Evolutionary conservation across 2,888 invertebrate species (phyloP).

Genomic region (Idaea dimidiata): DNA sequence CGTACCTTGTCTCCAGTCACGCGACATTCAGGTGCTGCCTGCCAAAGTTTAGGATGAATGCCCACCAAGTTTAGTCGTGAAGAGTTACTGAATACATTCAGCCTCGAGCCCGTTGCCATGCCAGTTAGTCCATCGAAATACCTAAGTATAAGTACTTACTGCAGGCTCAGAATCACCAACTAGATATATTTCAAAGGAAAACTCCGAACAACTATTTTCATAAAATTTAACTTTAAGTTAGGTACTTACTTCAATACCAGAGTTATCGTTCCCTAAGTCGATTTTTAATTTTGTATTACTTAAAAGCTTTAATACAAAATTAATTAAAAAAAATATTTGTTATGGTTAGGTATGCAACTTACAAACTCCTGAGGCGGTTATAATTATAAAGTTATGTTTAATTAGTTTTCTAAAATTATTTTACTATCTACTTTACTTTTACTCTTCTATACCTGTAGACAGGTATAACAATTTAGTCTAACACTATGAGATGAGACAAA

Average conservation of each 20-base stretch:
- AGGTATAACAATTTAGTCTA: too few relatives aligned
- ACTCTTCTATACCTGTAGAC: too few relatives aligned
- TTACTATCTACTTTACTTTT: too few relatives aligned
- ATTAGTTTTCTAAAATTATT: too few relatives aligned
- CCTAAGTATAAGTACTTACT: conserved; percentile 13
- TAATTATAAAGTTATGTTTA: too few relatives aligned
- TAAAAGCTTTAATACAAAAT: too few relatives aligned
- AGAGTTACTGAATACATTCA: conserved; percentile 53
- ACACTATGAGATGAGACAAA: too few relatives aligned
- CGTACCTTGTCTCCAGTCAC: conserved; percentile 39
- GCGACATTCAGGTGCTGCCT: conserved; percentile 55
- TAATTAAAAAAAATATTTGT: too few relatives aligned
- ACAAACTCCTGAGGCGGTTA: too few relatives aligned
- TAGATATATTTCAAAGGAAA: conserved; percentile 14
- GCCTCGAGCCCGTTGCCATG: conserved; percentile 33
- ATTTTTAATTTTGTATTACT: too few relatives aligned
- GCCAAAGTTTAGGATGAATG: conserved; percentile 71
- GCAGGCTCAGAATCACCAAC: conserved; percentile 27
- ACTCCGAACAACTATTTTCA: conserved; percentile 16
- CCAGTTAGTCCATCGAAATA: conserved; percentile 28
- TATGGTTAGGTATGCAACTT: too few relatives aligned
- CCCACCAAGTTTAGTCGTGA: conserved; percentile 56
- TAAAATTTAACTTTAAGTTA: conserved; percentile 4
- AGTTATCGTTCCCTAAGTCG: neutral
- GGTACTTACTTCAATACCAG: neutral